Evolutionary conservation across 2,888 invertebrate species (phyloP).

Genomic region (Phania funesta): DNA sequence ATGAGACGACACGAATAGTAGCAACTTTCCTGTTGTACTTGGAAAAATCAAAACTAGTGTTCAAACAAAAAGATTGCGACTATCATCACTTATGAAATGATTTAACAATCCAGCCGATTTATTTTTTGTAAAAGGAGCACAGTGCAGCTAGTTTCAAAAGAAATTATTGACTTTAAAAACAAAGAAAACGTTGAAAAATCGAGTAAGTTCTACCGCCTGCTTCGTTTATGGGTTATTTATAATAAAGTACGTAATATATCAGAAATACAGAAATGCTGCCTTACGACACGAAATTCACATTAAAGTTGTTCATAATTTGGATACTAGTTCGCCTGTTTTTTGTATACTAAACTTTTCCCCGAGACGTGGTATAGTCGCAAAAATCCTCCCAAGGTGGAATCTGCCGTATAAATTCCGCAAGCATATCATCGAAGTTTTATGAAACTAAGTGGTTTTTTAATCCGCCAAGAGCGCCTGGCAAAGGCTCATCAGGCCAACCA

Average conservation of each 20-base stretch:
- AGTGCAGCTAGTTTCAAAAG: constrained; percentile 14
- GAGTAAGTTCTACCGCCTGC: constrained; percentile 47
- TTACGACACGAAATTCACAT: constrained; percentile 65
- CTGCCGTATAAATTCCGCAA: background rate
- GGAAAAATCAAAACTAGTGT: constrained; percentile 8
- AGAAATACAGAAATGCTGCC: constrained; percentile 63
- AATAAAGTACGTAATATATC: constrained; percentile 59
- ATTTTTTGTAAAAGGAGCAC: constrained; percentile 4
- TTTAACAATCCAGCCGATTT: background rate
- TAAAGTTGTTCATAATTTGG: constrained; percentile 60
- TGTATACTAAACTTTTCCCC: constrained; percentile 41
- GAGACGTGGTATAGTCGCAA: constrained; percentile 32
- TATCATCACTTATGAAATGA: background rate
- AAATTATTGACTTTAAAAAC: constrained; percentile 39
- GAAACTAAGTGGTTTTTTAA: background rate
- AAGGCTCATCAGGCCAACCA: background rate
- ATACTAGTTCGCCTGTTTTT: constrained; percentile 58
- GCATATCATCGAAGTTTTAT: background rate
- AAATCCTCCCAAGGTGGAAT: background rate
- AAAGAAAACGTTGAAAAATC: constrained; percentile 32
- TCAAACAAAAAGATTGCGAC: background rate
- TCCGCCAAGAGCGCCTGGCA: background rate
- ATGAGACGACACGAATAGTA: constrained; percentile 25
- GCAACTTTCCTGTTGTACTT: constrained; percentile 46
- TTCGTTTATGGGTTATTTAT: constrained; percentile 55